Conservation (phyloP, 1,140 invertebrate species). For the Tyrophagus putrescentiae region DNA sequence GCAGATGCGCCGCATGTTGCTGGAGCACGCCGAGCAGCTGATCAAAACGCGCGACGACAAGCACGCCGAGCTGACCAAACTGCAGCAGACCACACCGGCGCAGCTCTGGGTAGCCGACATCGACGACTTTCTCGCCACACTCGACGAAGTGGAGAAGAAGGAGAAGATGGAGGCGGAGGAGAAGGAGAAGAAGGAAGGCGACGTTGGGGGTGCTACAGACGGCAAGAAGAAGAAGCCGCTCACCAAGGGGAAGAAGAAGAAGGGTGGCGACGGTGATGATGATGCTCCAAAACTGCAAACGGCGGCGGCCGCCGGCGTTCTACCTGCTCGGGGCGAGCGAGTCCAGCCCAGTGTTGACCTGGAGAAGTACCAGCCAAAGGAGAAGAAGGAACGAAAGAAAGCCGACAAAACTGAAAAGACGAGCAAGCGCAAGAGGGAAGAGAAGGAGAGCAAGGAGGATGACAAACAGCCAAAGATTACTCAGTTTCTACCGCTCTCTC, state of each 20-base stretch:
- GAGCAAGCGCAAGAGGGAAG: neutral
- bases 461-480: neutral
- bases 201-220: constrained; percentile 43
- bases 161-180: constrained; percentile 21
- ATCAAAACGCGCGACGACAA: constrained; percentile 39
- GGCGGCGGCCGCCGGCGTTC: too few relatives aligned
- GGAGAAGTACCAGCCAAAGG: constrained; percentile 48
- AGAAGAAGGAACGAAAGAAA: neutral
- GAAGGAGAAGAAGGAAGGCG: constrained; percentile 49
- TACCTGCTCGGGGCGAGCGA: constrained; percentile 4
- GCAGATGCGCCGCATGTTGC: constrained; percentile 81
- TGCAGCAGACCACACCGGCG: constrained; percentile 50
- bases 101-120: constrained; percentile 80
- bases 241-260: constrained; percentile 27
- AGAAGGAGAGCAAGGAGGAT: neutral
- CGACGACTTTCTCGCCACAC: constrained; percentile 52
- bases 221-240: constrained; percentile 24
- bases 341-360: constrained; percentile 55
- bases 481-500: neutral
- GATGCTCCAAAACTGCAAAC: constrained; percentile 6
- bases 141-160: constrained; percentile 29
- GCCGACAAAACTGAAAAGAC: neutral
- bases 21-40: constrained; percentile 75
- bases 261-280: constrained; percentile 23
- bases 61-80: constrained; percentile 31